Evolutionary conservation across 2,797 vertebrate genomes (phyloP).

Genomic region (Acestrorhynchus altus): DNA sequence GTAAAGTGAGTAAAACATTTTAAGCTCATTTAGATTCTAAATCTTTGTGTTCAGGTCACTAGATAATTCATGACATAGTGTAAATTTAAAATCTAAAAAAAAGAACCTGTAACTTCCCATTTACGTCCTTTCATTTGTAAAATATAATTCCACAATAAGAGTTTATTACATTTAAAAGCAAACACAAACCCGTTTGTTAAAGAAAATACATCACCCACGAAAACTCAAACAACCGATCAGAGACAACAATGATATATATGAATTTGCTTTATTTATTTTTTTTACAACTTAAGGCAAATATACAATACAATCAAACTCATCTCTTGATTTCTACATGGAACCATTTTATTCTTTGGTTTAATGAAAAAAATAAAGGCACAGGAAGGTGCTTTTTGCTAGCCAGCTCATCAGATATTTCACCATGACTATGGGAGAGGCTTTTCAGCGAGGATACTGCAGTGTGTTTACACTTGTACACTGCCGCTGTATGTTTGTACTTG

Average conservation of each 20-base stretch:
- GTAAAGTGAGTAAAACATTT: no score
- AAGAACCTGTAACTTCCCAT: no score
- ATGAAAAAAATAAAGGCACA: constrained; percentile 51
- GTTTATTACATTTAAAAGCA: no score
- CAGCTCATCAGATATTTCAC: constrained; percentile 20
- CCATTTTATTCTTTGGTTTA: constrained; percentile 44
- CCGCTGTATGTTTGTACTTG: constrained; percentile 31
- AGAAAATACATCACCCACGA: no score
- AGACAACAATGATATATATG: neutral
- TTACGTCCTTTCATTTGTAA: no score
- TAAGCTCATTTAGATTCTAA: no score
- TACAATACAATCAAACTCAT: constrained; percentile 55
- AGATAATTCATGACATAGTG: no score
- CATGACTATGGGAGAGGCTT: constrained; percentile 9
- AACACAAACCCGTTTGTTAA: no score
- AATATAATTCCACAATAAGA: no score
- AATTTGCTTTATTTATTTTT: constrained; percentile 53
- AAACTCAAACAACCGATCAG: neutral
- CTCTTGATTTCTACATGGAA: constrained; percentile 17
- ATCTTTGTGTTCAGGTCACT: no score
- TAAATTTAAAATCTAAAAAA: no score
- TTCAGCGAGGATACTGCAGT: constrained; percentile 12
- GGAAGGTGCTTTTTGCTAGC: constrained; percentile 27
- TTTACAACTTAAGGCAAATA: constrained; percentile 46
- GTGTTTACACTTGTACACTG: constrained; percentile 9